These are phyloP conservation scores for Zeus faber DNA, from an alignment of 2,113 vertebrate genomes.

Conservation along the genomic window DNA sequence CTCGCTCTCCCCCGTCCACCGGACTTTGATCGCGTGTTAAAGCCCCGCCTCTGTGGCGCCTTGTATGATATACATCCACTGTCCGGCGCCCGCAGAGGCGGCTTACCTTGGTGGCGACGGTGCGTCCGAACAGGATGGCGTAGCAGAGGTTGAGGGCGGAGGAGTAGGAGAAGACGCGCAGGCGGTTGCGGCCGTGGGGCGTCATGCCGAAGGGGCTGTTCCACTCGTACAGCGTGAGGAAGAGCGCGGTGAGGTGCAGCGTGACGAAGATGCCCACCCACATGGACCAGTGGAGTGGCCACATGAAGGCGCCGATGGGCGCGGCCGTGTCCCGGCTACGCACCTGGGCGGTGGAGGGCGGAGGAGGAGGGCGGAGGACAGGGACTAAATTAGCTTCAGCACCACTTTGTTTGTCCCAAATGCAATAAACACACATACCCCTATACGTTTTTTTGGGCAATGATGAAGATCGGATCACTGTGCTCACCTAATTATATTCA, in stretches of 20 bases:
- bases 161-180: constrained; percentile 93
- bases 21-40: not conserved
- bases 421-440: too few species aligned
- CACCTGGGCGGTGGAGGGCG: too few species aligned
- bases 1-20: not conserved
- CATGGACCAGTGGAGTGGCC: constrained; percentile 97
- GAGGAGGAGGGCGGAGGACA: too few species aligned
- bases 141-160: constrained; percentile 98
- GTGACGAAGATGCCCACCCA: constrained; percentile 95
- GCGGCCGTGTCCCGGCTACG: constrained; percentile 87
- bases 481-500: too few species aligned
- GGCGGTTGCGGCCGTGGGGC: constrained; percentile 86
- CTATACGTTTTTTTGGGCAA: too few species aligned
- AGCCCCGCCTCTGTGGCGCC: too few species aligned
- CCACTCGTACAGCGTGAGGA: constrained; percentile 97
- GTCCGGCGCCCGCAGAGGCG: constrained; percentile 12
- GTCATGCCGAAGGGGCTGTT: constrained; percentile 96
- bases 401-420: constrained; percentile 13
- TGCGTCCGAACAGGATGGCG: constrained; percentile 93
- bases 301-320: constrained; percentile 93
- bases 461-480: too few species aligned
- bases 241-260: constrained; percentile 88
- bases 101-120: constrained; percentile 86
- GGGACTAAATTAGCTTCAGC: constrained; percentile 9
- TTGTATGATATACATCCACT: too few species aligned